Evolutionary conservation across 2,797 vertebrate species (phyloP).

Genomic region (Prionace glauca): DNA sequence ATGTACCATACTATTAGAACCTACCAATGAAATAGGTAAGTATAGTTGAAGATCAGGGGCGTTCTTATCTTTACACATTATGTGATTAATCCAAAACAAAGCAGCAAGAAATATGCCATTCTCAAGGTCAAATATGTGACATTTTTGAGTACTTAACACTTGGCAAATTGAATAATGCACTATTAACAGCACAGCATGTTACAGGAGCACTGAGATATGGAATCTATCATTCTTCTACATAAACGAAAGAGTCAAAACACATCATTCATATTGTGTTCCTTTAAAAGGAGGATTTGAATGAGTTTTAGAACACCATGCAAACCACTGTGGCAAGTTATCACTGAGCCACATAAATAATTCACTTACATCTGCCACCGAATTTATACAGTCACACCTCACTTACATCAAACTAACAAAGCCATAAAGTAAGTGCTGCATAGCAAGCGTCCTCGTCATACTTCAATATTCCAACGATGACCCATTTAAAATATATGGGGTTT

Average conservation of each 20-base stretch:
- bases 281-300: too few relatives aligned
- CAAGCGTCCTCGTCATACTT: neutral
- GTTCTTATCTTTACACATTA: neutral
- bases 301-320: neutral
- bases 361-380: neutral
- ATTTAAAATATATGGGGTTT: neutral
- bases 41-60: neutral
- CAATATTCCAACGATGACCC: neutral
- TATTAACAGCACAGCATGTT: neutral
- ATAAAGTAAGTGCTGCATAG: neutral
- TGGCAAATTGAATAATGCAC: neutral
- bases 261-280: too few relatives aligned
- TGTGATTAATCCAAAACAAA: neutral
- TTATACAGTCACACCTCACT: neutral
- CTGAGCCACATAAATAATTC: neutral
- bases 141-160: neutral
- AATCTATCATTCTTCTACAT: neutral
- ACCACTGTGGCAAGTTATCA: neutral
- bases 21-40: neutral
- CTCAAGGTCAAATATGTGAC: neutral
- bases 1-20: neutral
- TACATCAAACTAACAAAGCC: neutral
- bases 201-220: neutral
- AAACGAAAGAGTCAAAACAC: neutral
- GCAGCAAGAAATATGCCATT: neutral